phyloP scores from a whole-genome alignment of 2,113 vertebrate species.

The Sorex araneus region DNA sequence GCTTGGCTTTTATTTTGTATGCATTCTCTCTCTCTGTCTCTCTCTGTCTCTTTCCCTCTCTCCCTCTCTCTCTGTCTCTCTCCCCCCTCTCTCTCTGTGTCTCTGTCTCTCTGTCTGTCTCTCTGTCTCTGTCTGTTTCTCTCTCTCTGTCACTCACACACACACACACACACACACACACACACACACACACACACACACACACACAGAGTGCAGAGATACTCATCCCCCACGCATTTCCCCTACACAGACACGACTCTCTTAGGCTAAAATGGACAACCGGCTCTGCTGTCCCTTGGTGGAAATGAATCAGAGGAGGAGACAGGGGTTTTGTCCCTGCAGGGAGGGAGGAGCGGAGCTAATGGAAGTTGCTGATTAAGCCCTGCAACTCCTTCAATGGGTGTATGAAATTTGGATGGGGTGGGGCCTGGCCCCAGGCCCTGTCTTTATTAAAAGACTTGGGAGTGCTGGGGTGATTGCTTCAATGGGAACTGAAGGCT shows the following conservation, averaged over 20 bases:
- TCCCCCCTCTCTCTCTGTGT: too few species aligned
- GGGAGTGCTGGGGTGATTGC: conserved; percentile 87
- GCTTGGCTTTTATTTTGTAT: too few species aligned
- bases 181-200: not conserved
- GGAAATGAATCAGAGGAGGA: conserved; percentile 87
- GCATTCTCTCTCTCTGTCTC: too few species aligned
- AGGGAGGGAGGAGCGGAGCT: conserved; percentile 87
- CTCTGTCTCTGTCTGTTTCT: too few species aligned
- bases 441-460: conserved; percentile 89
- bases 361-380: conserved; percentile 80
- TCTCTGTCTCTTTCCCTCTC: not conserved
- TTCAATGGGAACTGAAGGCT: conserved; percentile 85
- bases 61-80: too few species aligned
- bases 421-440: conserved; percentile 84
- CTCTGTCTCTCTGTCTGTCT: too few species aligned
- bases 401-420: conserved; percentile 88
- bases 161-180: not conserved
- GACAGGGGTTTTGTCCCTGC: conserved; percentile 87
- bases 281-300: conserved; percentile 24
- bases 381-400: conserved; percentile 83
- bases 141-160: too few species aligned
- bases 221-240: not conserved
- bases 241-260: not conserved
- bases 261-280: conserved; percentile 52
- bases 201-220: not conserved